Evolutionary conservation across 2,797 vertebrate genomes (phyloP).

Genomic region (Notamacropus eugenii): DNA sequence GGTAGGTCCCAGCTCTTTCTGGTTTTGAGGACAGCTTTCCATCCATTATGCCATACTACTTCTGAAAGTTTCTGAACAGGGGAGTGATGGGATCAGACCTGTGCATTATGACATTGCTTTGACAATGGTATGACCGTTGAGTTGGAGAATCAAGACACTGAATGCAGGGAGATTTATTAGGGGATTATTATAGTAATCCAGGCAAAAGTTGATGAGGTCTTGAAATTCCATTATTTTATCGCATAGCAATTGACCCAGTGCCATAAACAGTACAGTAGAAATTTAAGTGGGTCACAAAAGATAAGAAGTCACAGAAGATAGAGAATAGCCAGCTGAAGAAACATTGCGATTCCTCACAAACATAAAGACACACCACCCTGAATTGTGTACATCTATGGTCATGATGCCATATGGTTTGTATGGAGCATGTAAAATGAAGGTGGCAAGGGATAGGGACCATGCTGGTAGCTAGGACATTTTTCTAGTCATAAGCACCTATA

Average conservation of each 20-base stretch:
- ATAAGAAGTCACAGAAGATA: neutral
- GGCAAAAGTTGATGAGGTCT: neutral
- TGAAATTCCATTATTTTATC: neutral
- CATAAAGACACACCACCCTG: neutral
- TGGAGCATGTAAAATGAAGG: neutral
- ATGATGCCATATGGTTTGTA: neutral
- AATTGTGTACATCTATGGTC: neutral
- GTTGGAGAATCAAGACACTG: neutral
- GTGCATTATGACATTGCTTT: neutral
- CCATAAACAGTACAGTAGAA: neutral
- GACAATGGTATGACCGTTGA: neutral
- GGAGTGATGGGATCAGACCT: neutral
- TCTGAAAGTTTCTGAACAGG: neutral
- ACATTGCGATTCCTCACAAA: neutral
- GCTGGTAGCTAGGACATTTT: neutral
- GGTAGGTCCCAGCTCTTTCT: neutral
- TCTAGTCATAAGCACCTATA: neutral
- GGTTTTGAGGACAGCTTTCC: neutral
- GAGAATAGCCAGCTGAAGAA: neutral
- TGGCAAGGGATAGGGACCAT: neutral
- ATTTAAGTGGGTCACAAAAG: neutral
- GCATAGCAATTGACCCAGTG: neutral
- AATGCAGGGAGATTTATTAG: neutral
- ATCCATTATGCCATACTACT: neutral
- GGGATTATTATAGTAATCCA: neutral